phyloP scores from a whole-genome alignment of 2,113 vertebrate species.

The Saguinus imperator region DNA sequence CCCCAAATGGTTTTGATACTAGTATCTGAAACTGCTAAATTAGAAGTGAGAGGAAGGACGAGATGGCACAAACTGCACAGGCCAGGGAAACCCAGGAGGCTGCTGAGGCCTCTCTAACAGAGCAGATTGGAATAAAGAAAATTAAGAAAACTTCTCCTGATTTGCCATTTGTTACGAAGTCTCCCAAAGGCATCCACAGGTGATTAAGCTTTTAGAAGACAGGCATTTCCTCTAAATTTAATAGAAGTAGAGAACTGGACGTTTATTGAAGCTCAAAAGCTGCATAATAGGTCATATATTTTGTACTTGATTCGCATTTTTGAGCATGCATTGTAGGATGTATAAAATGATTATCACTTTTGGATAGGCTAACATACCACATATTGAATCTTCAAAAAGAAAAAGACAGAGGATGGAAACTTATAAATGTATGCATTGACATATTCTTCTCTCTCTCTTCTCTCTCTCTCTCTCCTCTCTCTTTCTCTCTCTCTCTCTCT shows the following conservation, averaged over 20 bases:
- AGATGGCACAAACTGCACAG: fast-evolving
- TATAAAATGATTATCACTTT: background rate
- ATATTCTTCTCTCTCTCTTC: background rate
- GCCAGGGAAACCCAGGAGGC: background rate
- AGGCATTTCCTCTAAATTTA: background rate
- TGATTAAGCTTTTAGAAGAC: background rate
- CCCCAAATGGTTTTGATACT: background rate
- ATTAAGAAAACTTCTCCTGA: background rate
- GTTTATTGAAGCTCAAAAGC: background rate
- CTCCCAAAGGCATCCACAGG: background rate
- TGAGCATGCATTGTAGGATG: background rate
- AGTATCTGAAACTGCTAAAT: background rate
- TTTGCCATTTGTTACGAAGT: background rate
- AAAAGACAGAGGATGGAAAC: background rate
- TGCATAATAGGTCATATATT: background rate
- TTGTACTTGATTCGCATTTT: background rate
- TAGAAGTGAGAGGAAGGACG: background rate
- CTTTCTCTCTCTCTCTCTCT: background rate
- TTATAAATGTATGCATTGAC: no score
- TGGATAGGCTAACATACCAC: background rate
- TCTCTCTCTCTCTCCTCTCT: no score
- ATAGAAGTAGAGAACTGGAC: background rate
- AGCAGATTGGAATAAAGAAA: background rate
- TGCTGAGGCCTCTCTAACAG: fast-evolving
- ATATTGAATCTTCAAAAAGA: background rate